These are phyloP conservation scores for Nannospalax galili DNA, from an alignment of 2,113 vertebrate genomes.

Conservation along the genomic window DNA sequence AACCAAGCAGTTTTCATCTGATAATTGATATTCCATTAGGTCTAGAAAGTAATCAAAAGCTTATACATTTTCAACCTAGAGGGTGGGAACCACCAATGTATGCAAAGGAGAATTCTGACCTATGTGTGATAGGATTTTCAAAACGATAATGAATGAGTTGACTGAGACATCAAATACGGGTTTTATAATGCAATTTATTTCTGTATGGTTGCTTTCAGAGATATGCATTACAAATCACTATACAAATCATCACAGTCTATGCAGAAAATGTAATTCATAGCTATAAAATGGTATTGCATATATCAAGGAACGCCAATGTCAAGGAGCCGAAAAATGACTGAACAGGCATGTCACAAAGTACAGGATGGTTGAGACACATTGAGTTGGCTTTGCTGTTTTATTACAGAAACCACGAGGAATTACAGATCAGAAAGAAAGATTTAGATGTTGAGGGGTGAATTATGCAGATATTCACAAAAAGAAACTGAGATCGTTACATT, in stretches of 20 bases:
- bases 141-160: conserved; percentile 49
- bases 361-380: conserved; percentile 26
- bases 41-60: conserved; percentile 49
- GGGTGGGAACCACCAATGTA: conserved; percentile 2
- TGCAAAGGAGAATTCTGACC: conserved; percentile 49
- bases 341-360: conserved; percentile 42
- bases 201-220: conserved; percentile 58
- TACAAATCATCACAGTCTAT: conserved; percentile 56
- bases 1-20: conserved; percentile 15
- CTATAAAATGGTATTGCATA: conserved; percentile 57
- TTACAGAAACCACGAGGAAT: conserved; percentile 38
- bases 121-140: conserved; percentile 30
- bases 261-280: conserved; percentile 49
- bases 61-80: background rate
- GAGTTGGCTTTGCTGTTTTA: conserved; percentile 57
- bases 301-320: conserved; percentile 53
- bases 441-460: conserved; percentile 52
- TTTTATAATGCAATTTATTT: conserved; percentile 69
- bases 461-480: conserved; percentile 45
- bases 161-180: conserved; percentile 44
- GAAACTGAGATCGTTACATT: conserved; percentile 16
- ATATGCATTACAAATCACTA: conserved; percentile 53
- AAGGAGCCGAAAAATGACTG: conserved; percentile 46
- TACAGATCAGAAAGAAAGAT: conserved; percentile 52
- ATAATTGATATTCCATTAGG: conserved; percentile 38